A percentile compares a stretch with the other conserved stretches of the same genome.
phyloP scores from a whole-genome alignment of 2,888 invertebrate genomes.

The Phymatocera aterrima region DNA sequence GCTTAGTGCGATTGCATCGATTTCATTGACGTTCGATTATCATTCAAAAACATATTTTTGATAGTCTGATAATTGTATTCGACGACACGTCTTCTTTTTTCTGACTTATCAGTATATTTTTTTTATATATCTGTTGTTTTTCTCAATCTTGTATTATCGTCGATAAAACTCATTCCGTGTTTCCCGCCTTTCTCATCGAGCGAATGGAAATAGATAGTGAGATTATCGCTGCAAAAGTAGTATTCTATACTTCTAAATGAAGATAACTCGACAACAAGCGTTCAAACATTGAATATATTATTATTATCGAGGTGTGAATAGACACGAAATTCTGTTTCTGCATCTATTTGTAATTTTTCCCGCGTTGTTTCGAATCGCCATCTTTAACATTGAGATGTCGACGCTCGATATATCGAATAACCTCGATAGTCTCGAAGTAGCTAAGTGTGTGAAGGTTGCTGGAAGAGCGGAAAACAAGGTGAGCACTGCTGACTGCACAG shows the following conservation, averaged over 20 bases:
- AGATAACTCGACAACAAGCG: neutral
- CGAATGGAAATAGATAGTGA: too few relatives aligned
- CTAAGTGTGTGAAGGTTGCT: conserved; percentile 10
- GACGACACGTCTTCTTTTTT: too few relatives aligned
- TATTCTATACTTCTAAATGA: neutral
- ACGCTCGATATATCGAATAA: neutral
- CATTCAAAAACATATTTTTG: too few relatives aligned
- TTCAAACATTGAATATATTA: neutral
- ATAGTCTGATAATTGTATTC: too few relatives aligned
- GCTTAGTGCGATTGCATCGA: neutral
- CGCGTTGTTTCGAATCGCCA: conserved; percentile 9
- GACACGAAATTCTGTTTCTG: neutral
- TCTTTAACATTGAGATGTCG: neutral
- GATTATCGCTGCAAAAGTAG: too few relatives aligned
- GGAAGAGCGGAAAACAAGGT: conserved; percentile 31
- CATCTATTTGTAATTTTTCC: neutral
- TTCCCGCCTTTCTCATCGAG: too few relatives aligned
- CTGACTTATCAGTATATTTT: too few relatives aligned
- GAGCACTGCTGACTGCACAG: conserved; percentile 24
- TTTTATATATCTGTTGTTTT: too few relatives aligned
- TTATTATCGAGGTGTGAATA: neutral
- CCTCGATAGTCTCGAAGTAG: neutral
- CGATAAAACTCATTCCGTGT: too few relatives aligned
- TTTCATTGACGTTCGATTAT: too few relatives aligned
- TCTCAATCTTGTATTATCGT: too few relatives aligned